Evolutionary conservation across 92 coral and sea anemone species (phyloP).

Genomic region (Virgularia gustaviana): DNA sequence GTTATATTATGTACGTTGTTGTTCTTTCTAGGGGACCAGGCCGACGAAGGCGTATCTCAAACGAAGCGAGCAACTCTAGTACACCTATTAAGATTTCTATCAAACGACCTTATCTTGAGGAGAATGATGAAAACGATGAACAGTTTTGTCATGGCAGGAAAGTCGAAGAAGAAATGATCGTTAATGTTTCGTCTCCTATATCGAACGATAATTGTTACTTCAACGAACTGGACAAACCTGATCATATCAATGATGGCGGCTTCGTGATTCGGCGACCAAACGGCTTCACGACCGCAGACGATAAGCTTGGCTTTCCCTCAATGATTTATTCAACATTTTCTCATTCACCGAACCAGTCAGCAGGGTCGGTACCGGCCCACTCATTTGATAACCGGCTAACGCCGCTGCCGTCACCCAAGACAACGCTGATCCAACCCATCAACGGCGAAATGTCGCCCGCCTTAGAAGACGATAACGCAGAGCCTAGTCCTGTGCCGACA

Average conservation of each 20-base stretch:
- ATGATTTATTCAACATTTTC: slow-evolving; percentile 37
- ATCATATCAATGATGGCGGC: neutral
- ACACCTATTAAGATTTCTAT: slow-evolving; percentile 30
- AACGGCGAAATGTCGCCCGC: slow-evolving; percentile 35
- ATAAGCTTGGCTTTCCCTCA: slow-evolving; percentile 32
- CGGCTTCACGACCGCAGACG: slow-evolving; percentile 23
- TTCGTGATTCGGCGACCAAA: slow-evolving; percentile 13
- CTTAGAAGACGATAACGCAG: neutral
- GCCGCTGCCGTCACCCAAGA: slow-evolving; percentile 23
- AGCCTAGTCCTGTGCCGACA: neutral
- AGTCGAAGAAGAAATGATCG: slow-evolving; percentile 32
- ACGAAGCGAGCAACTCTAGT: slow-evolving; percentile 3
- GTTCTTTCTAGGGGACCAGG: slow-evolving; percentile 24
- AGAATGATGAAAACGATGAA: slow-evolving; percentile 13
- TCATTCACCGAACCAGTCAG: slow-evolving; percentile 11
- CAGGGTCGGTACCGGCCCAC: slow-evolving; percentile 23
- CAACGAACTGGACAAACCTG: neutral
- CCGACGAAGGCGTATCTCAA: slow-evolving; percentile 27
- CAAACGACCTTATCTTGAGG: slow-evolving; percentile 40
- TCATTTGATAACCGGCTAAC: slow-evolving; percentile 14
- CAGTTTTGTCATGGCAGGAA: slow-evolving; percentile 12
- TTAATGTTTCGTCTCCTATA: slow-evolving; percentile 31
- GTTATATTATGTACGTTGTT: neutral
- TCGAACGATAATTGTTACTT: slow-evolving; percentile 10
- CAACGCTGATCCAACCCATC: slow-evolving; percentile 30